phyloP scores from a whole-genome alignment of 2,888 invertebrate genomes.

The Scaptomyza caliginosa region DNA sequence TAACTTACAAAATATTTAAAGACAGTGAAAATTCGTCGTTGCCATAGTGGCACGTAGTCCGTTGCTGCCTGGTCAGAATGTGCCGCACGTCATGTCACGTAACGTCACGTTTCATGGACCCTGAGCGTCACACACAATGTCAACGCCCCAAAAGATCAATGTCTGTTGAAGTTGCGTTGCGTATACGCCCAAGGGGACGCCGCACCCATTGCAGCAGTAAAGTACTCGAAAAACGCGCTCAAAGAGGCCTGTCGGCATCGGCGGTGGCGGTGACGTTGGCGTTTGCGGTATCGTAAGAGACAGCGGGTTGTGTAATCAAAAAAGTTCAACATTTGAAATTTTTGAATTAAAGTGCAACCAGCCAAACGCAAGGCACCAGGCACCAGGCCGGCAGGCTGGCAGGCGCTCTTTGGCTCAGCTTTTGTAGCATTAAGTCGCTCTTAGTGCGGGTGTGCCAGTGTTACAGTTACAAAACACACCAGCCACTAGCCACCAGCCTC shows the following conservation, averaged over 20 bases:
- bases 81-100: conserved; percentile 62
- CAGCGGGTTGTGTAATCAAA: conserved; percentile 54
- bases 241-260: neutral
- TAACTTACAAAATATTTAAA: conserved; percentile 2
- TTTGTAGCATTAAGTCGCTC: neutral
- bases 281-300: neutral
- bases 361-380: conserved; percentile 1
- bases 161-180: conserved; percentile 59
- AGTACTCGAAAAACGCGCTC: conserved; percentile 1
- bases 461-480: conserved; percentile 5
- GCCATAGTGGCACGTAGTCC: conserved; percentile 24
- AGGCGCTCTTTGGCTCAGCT: neutral
- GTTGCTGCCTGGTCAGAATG: conserved; percentile 27
- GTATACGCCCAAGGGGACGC: conserved; percentile 44
- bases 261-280: neutral
- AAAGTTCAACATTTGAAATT: conserved; percentile 54
- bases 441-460: conserved; percentile 7
- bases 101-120: conserved; percentile 34
- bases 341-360: conserved; percentile 37
- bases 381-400: neutral
- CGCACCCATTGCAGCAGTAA: conserved; percentile 12
- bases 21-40: neutral
- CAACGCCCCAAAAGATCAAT: conserved; percentile 69
- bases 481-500: neutral
- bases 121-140: conserved; percentile 49